Base-by-base conservation (phyloP, 2,797 vertebrate species). In the Sandelia bainsii region DNA sequence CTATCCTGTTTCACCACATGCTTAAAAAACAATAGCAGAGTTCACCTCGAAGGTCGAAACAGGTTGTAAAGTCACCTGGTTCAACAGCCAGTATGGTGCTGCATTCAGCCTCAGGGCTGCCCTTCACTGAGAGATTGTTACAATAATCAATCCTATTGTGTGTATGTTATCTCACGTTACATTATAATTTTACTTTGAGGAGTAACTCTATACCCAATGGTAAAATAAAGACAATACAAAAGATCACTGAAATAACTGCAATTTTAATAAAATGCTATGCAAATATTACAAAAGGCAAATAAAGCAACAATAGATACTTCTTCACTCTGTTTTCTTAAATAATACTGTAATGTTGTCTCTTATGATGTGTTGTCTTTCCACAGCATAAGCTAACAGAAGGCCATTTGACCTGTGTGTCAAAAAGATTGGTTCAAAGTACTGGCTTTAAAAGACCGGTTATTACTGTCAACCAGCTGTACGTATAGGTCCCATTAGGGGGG, bases 201-300 rank as follows among this genome's bases (percentile, higher is more conserved):
- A 85, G 39, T 79, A 64, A 84, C 57, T 82, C 51, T 51, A 76
- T 74, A 85, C 32, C 49, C 60, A 69, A 22, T 48, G 65, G 65
- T 68, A 77, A 91, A 95, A 94, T 87, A 67, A 95, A 90, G 92
- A 94, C 93, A 94, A 93, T 56, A 94, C 93, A 94, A 94, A 90
- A 81, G 65, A 79, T 77, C 81, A 88, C 83, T 92, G 88, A 89
- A 91, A 89, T 90, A 91, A 88, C 85, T 83, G 83, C 84, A 87
- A 83, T 83, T 95, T 95, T 95, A 95, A 95, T 95, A 83, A 89
- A 91, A 91, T 59, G 84, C 90, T 93, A 93, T 90, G 89, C 79
- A 92, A 87, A 89, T 88, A 76, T 85, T 92, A 94, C 93, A 95
- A 94, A 94, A 93, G 83, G 87, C 92, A 93, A 78, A 76, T 81